Evolutionary conservation across 2,113 vertebrate species (phyloP).

Genomic region (Gallinago media): DNA sequence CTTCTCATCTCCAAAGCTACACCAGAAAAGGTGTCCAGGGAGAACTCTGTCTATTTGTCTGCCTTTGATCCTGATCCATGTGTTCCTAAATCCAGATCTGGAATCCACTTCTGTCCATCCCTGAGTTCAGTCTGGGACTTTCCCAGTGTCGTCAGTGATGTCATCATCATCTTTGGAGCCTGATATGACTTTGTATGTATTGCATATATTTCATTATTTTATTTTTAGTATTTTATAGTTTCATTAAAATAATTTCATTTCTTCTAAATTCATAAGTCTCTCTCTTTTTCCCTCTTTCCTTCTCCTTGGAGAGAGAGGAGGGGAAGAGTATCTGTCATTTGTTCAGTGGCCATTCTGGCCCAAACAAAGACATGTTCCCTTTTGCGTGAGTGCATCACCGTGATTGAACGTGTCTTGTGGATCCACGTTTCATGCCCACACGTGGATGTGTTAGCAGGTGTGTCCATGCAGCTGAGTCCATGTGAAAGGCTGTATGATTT

Average conservation of each 20-base stretch:
- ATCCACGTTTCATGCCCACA: fast-evolving
- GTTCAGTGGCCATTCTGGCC: neutral
- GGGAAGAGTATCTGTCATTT: neutral
- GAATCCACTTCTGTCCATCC: neutral
- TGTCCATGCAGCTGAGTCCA: neutral
- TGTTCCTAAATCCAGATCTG: neutral
- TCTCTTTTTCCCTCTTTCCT: neutral
- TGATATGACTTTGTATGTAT: neutral
- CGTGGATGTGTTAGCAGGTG: neutral
- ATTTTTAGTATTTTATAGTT: neutral
- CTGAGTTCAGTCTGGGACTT: neutral
- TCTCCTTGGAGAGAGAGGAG: neutral
- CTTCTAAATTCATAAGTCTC: neutral
- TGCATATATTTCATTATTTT: neutral
- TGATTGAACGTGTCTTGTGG: fast-evolving
- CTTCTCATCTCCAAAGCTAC: neutral
- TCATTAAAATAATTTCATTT: neutral
- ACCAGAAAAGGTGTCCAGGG: neutral
- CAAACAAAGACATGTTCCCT: neutral
- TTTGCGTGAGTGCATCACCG: fast-evolving
- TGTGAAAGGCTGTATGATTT: neutral
- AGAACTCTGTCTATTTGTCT: neutral
- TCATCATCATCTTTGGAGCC: neutral
- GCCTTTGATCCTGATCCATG: neutral
- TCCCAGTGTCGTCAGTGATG: no score